These are phyloP conservation scores for Coluber constrictor DNA, from an alignment of 2,797 vertebrate species.

Conservation along the genomic window DNA sequence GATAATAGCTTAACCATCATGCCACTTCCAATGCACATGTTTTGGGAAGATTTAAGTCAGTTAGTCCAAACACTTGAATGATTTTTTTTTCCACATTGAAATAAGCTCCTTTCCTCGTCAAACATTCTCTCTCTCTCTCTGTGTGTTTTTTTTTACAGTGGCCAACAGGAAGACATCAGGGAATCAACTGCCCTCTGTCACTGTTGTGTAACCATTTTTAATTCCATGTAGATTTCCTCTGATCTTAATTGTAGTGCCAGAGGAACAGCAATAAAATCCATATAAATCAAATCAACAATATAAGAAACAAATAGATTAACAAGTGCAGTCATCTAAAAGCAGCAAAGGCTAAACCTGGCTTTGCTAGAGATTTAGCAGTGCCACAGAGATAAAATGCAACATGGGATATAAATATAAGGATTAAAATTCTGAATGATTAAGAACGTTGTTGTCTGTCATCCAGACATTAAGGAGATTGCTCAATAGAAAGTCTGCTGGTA, in stretches of 20 bases:
- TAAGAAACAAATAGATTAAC: not conserved
- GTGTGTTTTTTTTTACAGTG: not conserved
- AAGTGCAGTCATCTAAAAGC: not conserved
- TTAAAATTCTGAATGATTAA: not conserved
- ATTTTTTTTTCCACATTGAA: not conserved
- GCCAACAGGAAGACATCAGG: not conserved
- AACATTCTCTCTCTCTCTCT: not conserved
- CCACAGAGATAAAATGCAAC: not conserved
- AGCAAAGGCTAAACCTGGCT: not conserved
- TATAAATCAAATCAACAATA: not conserved
- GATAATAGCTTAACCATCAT: not conserved
- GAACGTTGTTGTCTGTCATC: not conserved
- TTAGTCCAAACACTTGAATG: not conserved
- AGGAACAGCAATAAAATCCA: not conserved
- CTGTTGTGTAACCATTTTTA: not conserved
- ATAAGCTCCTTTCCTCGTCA: not conserved
- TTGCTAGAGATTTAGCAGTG: not conserved
- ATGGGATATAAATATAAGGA: not conserved
- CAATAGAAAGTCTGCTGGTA: not conserved
- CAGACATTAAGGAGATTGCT: not conserved
- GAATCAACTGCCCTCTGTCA: not conserved
- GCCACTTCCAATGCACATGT: not conserved
- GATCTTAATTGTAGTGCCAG: not conserved
- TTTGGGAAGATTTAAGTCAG: not conserved
- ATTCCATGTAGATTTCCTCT: not conserved